A percentile compares a stretch with the other conserved stretches of the same genome.
phyloP scores from a whole-genome alignment of 1,140 invertebrate species.

The Leptinotarsa lineolata region DNA sequence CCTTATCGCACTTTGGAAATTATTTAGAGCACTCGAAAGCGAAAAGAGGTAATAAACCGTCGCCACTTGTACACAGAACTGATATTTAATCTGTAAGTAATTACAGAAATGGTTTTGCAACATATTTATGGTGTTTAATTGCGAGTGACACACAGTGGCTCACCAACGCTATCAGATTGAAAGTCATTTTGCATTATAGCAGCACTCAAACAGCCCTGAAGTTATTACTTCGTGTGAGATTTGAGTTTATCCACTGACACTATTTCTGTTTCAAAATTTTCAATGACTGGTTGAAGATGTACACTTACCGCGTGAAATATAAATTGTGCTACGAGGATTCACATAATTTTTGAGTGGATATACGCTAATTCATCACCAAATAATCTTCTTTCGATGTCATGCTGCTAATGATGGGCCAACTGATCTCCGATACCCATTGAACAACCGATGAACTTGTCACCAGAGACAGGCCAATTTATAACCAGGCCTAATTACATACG shows the following conservation, averaged over 20 bases:
- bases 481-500: too few species aligned
- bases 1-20: constrained; percentile 37
- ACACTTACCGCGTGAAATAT: too few species aligned
- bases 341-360: too few species aligned
- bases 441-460: too few species aligned
- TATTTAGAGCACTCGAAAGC: constrained; percentile 34
- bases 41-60: constrained; percentile 37
- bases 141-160: constrained; percentile 18
- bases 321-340: too few species aligned
- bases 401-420: too few species aligned
- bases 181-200: constrained; percentile 24
- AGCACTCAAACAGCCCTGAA: constrained; percentile 21
- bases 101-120: constrained; percentile 30
- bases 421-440: too few species aligned
- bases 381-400: too few species aligned
- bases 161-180: constrained; percentile 19
- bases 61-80: constrained; percentile 27
- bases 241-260: not conserved
- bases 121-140: constrained; percentile 31
- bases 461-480: too few species aligned
- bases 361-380: too few species aligned
- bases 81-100: constrained; percentile 29
- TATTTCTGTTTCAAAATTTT: not conserved
- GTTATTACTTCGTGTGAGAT: constrained; percentile 20
- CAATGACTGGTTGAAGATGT: too few species aligned